These are phyloP conservation scores for Styela clava DNA, from an alignment of 23 tunicate genomes.

Conservation along the genomic window DNA sequence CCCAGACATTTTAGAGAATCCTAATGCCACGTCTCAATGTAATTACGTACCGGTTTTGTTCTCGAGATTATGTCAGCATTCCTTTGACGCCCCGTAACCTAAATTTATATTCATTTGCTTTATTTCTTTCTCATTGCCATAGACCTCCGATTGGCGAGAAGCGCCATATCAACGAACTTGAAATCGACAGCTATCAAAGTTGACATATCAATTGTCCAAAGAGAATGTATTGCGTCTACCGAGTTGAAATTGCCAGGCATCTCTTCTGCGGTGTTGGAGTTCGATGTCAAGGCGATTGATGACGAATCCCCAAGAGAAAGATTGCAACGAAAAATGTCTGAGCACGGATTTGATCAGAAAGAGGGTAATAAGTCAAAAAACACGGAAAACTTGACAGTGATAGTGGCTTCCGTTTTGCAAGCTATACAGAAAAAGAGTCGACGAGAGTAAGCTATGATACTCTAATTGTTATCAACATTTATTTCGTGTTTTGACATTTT, in stretches of 20 bases:
- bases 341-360: slow-evolving; percentile 12
- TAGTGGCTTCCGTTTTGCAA: background rate
- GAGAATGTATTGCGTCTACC: background rate
- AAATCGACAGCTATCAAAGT: too few species aligned
- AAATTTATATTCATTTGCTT: too few species aligned
- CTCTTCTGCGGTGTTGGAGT: background rate
- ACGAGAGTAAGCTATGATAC: slow-evolving; percentile 11
- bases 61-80: too few species aligned
- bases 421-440: slow-evolving; percentile 3
- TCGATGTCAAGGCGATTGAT: background rate
- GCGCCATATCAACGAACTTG: too few species aligned
- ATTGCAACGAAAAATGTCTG: slow-evolving; percentile 1
- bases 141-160: too few species aligned
- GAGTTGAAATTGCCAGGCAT: background rate
- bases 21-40: too few species aligned
- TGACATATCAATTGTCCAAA: background rate
- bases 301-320: slow-evolving; percentile 16
- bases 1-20: too few species aligned
- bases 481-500: too few species aligned
- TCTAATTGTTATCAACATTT: background rate
- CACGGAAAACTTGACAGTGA: background rate
- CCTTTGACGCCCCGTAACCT: too few species aligned
- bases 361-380: background rate
- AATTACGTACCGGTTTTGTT: too few species aligned
- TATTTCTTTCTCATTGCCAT: too few species aligned